A percentile compares a stretch with the other conserved stretches of the same genome.
phyloP scores from a whole-genome alignment of 1,140 invertebrate genomes.

The Ditylenchus dipsaci region DNA sequence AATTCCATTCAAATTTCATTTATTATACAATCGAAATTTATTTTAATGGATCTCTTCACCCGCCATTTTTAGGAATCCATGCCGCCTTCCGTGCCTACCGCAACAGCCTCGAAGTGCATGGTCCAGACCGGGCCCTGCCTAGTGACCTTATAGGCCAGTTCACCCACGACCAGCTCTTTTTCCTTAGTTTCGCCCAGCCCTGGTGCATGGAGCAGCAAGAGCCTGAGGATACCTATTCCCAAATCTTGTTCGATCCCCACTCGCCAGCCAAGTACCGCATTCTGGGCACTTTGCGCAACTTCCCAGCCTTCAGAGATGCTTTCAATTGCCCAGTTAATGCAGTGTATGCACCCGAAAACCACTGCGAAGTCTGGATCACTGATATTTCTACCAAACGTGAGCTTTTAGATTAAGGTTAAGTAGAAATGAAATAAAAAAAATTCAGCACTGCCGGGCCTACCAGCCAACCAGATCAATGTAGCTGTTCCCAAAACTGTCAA shows the following conservation, averaged over 20 bases:
- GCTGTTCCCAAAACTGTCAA: background rate
- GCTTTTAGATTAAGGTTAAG: background rate
- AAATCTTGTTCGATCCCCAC: constrained; percentile 43
- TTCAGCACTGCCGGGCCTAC: background rate
- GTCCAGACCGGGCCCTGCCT: constrained; percentile 36
- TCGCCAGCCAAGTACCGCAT: constrained; percentile 26
- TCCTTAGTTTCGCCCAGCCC: constrained; percentile 38
- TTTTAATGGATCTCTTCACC: too few relatives aligned
- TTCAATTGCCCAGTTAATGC: constrained; percentile 50
- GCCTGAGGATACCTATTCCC: background rate
- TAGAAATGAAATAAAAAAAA: background rate
- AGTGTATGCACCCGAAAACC: constrained; percentile 43
- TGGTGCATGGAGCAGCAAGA: constrained; percentile 30
- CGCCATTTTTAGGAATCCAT: constrained; percentile 37
- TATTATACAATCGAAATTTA: too few relatives aligned
- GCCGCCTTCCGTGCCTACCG: constrained; percentile 45
- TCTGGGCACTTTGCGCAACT: constrained; percentile 40
- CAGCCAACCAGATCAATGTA: background rate
- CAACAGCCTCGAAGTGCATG: constrained; percentile 30
- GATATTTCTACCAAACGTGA: background rate
- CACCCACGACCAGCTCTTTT: constrained; percentile 48
- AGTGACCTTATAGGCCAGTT: constrained; percentile 34
- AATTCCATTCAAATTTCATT: too few relatives aligned
- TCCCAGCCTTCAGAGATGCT: constrained; percentile 51
- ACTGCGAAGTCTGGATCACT: constrained; percentile 50